Conservation (phyloP, 92 coral and sea anemone species). For the Heliopora coerulea region DNA sequence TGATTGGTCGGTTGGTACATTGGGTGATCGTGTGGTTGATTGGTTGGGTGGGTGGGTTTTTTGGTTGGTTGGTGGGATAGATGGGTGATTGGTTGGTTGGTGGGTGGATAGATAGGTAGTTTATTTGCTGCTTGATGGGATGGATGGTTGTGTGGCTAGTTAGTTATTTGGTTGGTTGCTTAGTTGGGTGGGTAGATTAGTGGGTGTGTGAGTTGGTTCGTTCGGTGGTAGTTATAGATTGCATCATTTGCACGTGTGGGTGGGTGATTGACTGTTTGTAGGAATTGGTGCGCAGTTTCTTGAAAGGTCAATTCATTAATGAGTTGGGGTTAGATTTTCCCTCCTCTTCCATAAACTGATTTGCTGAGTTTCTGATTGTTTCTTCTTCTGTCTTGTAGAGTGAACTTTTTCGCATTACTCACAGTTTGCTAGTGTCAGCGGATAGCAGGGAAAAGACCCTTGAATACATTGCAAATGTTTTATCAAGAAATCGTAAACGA, state of each 20-base stretch:
- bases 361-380: not conserved
- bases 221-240: not conserved
- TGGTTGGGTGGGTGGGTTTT: too few relatives aligned
- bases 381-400: slow-evolving; percentile 31
- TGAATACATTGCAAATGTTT: slow-evolving; percentile 66
- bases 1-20: too few relatives aligned
- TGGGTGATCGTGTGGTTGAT: too few relatives aligned
- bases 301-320: too few relatives aligned
- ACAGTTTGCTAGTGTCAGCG: slow-evolving; percentile 82
- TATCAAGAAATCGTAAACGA: slow-evolving; percentile 75
- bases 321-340: too few relatives aligned
- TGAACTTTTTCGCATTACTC: slow-evolving; percentile 78
- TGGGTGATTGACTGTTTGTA: too few relatives aligned
- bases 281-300: too few relatives aligned
- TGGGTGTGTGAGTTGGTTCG: not conserved
- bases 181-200: not conserved
- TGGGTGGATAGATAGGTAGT: not conserved
- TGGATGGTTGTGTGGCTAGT: too few relatives aligned
- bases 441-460: slow-evolving; percentile 85
- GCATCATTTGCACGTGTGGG: too few relatives aligned
- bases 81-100: not conserved
- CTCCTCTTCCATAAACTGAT: too few relatives aligned
- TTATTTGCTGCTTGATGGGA: too few relatives aligned
- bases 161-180: too few relatives aligned
- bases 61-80: not conserved